Percentiles rank a stretch among this genome's conserved stretches.
Conservation (phyloP, 2,888 invertebrate genomes). For the Polietes domitor region DNA sequence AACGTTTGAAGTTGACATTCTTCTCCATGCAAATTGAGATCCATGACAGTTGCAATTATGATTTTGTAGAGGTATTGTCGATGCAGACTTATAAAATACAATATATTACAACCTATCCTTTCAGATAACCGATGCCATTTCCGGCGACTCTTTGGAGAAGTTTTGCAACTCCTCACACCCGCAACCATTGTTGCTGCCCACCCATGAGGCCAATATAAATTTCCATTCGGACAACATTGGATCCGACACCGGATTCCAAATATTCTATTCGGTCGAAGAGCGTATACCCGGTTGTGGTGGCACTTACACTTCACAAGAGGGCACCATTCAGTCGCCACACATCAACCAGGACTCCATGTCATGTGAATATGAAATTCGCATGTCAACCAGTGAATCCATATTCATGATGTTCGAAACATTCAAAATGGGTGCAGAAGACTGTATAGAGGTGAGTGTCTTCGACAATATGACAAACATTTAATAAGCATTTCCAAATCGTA, state of each 20-base stretch:
- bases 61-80: slow-evolving; percentile 85
- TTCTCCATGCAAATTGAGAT: slow-evolving; percentile 89
- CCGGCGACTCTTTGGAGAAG: slow-evolving; percentile 82
- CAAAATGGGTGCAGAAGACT: slow-evolving; percentile 86
- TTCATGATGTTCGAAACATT: slow-evolving; percentile 85
- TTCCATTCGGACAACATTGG: slow-evolving; percentile 89
- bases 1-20: slow-evolving; percentile 91
- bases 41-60: slow-evolving; percentile 87
- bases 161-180: slow-evolving; percentile 90
- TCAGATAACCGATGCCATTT: slow-evolving; percentile 75
- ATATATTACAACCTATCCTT: too few species aligned
- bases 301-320: slow-evolving; percentile 84
- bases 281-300: slow-evolving; percentile 93
- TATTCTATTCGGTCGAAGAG: slow-evolving; percentile 87
- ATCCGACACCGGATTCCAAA: slow-evolving; percentile 91
- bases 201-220: slow-evolving; percentile 84
- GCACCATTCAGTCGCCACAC: slow-evolving; percentile 86
- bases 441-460: slow-evolving; percentile 82
- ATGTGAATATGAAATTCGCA: slow-evolving; percentile 91
- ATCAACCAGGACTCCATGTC: slow-evolving; percentile 80
- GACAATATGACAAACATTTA: background rate
- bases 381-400: slow-evolving; percentile 85
- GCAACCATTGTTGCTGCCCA: slow-evolving; percentile 86
- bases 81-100: background rate
- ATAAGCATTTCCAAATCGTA: slow-evolving; percentile 71